A percentile compares a stretch with the other conserved stretches of the same genome.
Conservation (phyloP, 2,113 vertebrate species). For the Myanophis thanlyinensis region DNA sequence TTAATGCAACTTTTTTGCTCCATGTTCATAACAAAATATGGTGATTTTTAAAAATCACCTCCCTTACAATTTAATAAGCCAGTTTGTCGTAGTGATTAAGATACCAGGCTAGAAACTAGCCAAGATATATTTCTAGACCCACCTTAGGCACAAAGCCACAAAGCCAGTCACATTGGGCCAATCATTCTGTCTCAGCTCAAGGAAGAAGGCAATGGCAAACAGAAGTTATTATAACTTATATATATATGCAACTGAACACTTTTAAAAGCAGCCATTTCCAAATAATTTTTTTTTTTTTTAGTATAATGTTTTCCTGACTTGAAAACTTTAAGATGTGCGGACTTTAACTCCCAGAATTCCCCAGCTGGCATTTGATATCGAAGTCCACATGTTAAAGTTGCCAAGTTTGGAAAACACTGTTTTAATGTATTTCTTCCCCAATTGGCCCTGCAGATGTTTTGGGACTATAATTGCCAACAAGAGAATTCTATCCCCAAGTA, state of each 20-base stretch:
- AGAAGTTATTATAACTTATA: neutral
- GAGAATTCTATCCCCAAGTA: conserved; percentile 8
- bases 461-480: neutral
- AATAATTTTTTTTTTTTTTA: neutral
- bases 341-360: neutral
- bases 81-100: neutral
- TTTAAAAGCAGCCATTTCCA: neutral
- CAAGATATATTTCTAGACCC: neutral
- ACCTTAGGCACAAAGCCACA: neutral
- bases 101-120: neutral
- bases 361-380: neutral
- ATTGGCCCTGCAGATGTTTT: neutral
- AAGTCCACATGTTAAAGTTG: neutral
- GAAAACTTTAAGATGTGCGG: neutral
- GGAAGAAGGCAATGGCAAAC: neutral
- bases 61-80: neutral
- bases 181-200: neutral
- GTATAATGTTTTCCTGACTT: neutral
- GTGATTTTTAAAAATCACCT: neutral
- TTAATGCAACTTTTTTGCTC: neutral
- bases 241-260: neutral
- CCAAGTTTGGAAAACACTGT: neutral
- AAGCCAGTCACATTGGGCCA: neutral
- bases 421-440: neutral
- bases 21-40: neutral